Conservation (phyloP, 2,113 vertebrate genomes). For the Oncorhynchus clarkii region DNA sequence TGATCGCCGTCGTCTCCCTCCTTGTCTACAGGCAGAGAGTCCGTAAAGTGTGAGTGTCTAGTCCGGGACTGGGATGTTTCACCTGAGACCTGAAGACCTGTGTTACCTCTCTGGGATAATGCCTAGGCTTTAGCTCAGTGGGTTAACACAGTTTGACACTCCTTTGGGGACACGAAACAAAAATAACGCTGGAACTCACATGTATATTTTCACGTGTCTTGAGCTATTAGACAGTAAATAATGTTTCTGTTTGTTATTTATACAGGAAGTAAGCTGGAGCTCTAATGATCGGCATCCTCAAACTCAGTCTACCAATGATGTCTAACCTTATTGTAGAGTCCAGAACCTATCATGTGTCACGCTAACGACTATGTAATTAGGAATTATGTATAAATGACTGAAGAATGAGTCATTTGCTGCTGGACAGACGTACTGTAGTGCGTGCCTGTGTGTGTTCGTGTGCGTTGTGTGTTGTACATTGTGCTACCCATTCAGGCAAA, state of each 20-base stretch:
- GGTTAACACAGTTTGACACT: too few species aligned
- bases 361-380: background rate
- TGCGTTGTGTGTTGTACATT: background rate
- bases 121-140: too few species aligned
- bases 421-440: background rate
- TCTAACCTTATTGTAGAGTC: background rate
- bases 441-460: background rate
- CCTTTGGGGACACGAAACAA: too few species aligned
- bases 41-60: slow-evolving; percentile 77
- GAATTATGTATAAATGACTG: background rate
- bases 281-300: background rate
- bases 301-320: background rate
- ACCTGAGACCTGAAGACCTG: too few species aligned
- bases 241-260: background rate
- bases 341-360: background rate
- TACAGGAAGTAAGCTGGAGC: background rate
- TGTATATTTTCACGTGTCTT: too few species aligned
- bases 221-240: background rate
- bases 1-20: slow-evolving; percentile 83
- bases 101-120: too few species aligned
- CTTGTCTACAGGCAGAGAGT: slow-evolving; percentile 87
- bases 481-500: background rate
- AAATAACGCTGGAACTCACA: too few species aligned
- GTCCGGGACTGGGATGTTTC: too few species aligned
- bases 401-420: background rate